Conservation (phyloP, 2,797 vertebrate genomes). For the Kryptopterus vitreolus region DNA sequence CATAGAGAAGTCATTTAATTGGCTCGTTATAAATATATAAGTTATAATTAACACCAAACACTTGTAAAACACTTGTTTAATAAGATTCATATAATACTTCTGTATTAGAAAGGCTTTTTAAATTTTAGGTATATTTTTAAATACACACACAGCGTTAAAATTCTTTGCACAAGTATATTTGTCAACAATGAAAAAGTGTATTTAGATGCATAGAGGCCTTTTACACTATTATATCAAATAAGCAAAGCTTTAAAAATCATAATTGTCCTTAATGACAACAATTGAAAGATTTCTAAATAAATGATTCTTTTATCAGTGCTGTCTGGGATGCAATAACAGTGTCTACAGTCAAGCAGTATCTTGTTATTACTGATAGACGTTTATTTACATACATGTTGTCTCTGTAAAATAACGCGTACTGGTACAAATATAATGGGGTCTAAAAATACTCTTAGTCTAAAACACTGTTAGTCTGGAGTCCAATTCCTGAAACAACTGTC, state of each 20-base stretch:
- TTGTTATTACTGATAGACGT: not conserved
- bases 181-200: no score
- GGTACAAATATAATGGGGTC: not conserved
- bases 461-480: not conserved
- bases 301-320: not conserved
- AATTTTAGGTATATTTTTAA: no score
- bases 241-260: not conserved
- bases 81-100: no score
- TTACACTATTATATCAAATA: not conserved
- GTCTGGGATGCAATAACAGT: not conserved
- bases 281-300: constrained; percentile 6
- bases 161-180: no score
- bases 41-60: no score
- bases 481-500: not conserved
- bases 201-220: not conserved
- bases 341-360: not conserved
- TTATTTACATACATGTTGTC: constrained; percentile 1
- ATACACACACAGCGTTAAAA: no score
- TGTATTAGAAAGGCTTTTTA: no score
- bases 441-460: not conserved
- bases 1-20: not conserved
- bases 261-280: not conserved
- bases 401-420: not conserved
- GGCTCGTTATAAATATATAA: no score
- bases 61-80: no score